Evolutionary conservation across 2,797 vertebrate species (phyloP).

Genomic region (Ptychobarbus kaznakovi): DNA sequence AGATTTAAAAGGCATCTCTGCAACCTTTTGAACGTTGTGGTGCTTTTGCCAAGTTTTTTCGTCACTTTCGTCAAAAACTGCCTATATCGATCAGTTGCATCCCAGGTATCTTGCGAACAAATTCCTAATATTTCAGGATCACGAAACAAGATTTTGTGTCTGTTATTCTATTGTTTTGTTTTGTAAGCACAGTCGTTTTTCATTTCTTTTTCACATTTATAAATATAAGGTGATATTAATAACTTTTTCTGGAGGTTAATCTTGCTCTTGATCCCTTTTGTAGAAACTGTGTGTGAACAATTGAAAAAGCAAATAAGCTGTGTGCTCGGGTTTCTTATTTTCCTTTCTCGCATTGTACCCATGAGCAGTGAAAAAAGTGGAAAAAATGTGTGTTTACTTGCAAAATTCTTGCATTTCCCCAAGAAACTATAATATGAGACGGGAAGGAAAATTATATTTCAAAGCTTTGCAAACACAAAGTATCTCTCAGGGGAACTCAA

Average conservation of each 20-base stretch:
- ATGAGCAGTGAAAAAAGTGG: neutral
- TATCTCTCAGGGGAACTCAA: neutral
- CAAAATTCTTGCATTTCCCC: neutral
- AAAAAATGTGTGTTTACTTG: neutral
- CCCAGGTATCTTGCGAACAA: neutral
- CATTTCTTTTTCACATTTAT: neutral
- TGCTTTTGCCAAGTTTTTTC: neutral
- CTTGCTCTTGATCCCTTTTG: neutral
- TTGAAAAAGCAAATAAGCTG: neutral
- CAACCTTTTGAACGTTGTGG: constrained; percentile 1
- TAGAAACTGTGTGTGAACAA: neutral
- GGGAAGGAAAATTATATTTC: neutral
- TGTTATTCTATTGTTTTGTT: neutral
- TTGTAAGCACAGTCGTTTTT: neutral
- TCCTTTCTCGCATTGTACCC: neutral
- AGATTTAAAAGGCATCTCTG: neutral
- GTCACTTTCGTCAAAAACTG: constrained; percentile 22
- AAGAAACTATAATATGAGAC: neutral
- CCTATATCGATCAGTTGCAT: neutral
- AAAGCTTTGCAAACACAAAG: neutral
- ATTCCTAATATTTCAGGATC: constrained; percentile 1
- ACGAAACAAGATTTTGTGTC: neutral
- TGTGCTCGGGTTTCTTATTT: neutral
- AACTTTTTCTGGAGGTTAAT: neutral
- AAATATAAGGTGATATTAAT: neutral